These are phyloP conservation scores for Podocnemis expansa DNA, from an alignment of 2,113 vertebrate species.

Conservation along the genomic window DNA sequence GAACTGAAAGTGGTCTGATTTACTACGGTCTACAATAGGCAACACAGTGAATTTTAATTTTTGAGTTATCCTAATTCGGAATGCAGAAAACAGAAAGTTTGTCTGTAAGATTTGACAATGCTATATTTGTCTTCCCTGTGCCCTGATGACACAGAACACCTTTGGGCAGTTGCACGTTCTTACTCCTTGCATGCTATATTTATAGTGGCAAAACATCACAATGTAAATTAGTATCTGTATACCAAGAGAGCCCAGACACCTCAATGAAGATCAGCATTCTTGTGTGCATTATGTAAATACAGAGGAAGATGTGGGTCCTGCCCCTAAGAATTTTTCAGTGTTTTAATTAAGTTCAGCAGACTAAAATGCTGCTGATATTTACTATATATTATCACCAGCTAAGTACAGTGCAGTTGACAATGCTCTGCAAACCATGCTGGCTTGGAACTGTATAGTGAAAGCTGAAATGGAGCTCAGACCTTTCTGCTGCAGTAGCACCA, in stretches of 20 bases:
- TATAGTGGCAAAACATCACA: background rate
- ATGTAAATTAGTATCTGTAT: background rate
- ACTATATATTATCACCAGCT: background rate
- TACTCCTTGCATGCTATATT: background rate
- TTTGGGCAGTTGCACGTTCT: background rate
- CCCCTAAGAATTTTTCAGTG: background rate
- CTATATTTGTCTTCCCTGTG: background rate
- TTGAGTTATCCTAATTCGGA: background rate
- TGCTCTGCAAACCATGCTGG: background rate
- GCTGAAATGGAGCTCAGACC: background rate
- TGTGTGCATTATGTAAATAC: accelerated
- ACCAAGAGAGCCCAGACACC: background rate
- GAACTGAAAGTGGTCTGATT: background rate
- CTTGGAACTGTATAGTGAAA: background rate
- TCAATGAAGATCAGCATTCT: background rate
- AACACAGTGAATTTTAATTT: background rate
- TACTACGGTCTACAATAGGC: background rate
- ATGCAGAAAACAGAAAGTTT: background rate
- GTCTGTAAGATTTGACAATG: background rate
- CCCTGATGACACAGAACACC: background rate
- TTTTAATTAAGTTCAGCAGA: conserved; percentile 14
- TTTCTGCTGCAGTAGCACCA: background rate
- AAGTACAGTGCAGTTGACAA: background rate
- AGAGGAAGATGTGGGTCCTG: background rate
- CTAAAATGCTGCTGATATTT: background rate